Conservation (phyloP, 2,113 vertebrate species). For the Prionailurus bengalensis region DNA sequence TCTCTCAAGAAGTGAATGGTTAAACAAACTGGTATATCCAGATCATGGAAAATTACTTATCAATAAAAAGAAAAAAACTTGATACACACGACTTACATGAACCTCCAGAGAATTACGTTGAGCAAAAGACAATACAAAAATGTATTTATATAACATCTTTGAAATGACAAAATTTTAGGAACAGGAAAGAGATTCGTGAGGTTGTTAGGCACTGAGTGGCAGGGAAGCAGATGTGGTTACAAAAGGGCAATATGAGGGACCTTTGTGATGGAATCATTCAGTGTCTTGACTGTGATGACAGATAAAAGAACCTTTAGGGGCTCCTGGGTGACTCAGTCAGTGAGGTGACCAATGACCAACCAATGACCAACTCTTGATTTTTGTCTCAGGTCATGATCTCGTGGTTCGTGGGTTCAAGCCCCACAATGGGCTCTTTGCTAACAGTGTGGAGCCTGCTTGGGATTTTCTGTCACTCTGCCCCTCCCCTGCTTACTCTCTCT, state of each 20-base stretch:
- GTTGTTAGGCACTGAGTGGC: not conserved
- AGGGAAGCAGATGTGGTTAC: not conserved
- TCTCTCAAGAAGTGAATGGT: not conserved
- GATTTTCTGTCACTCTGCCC: too few species aligned
- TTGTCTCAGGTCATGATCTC: too few species aligned
- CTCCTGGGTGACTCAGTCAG: too few species aligned
- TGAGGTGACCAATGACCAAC: too few species aligned
- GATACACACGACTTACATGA: not conserved
- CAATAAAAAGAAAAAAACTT: not conserved
- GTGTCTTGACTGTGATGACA: not conserved
- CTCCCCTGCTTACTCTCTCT: too few species aligned
- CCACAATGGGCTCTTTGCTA: too few species aligned
- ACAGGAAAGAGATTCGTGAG: not conserved
- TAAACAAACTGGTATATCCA: not conserved
- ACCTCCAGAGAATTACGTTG: not conserved
- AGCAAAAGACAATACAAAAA: constrained; percentile 12
- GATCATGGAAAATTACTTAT: not conserved
- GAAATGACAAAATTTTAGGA: constrained; percentile 34
- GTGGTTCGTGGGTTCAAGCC: too few species aligned
- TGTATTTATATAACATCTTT: not conserved
- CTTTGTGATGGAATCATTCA: not conserved
- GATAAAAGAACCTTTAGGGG: not conserved
- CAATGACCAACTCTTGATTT: too few species aligned
- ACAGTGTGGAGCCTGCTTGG: too few species aligned
- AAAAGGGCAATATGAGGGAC: not conserved